These are phyloP conservation scores for Scomber colias DNA, from an alignment of 2,113 vertebrate genomes.

Conservation along the genomic window DNA sequence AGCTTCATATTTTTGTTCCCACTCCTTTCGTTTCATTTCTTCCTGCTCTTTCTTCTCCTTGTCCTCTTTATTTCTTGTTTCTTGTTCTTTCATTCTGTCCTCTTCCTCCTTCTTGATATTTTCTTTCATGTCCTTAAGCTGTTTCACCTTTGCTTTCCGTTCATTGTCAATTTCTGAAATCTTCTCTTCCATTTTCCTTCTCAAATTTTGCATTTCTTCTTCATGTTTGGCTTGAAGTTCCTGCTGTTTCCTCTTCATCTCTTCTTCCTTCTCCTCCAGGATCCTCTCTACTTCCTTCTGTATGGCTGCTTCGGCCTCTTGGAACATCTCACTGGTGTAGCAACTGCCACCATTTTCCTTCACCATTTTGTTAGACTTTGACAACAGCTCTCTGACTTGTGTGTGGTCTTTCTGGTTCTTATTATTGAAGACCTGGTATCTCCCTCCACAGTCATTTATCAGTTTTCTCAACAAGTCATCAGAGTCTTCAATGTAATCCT, in stretches of 20 bases:
- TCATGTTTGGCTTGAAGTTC: background rate
- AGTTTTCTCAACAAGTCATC: no score
- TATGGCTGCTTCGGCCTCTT: background rate
- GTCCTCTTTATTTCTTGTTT: background rate
- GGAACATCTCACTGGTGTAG: background rate
- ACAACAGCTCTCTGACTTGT: constrained; percentile 41
- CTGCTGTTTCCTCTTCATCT: background rate
- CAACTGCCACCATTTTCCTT: constrained; percentile 22
- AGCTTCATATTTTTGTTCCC: background rate
- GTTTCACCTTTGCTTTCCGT: background rate
- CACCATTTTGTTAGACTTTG: constrained; percentile 1
- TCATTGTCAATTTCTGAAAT: background rate
- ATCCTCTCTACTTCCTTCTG: background rate
- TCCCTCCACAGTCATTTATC: accelerated
- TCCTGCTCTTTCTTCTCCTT: constrained; percentile 6
- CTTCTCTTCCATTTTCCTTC: background rate
- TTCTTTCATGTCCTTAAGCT: constrained; percentile 8
- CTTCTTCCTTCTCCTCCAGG: constrained; percentile 7
- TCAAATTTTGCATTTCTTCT: background rate
- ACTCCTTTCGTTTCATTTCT: background rate
- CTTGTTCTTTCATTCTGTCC: constrained; percentile 22
- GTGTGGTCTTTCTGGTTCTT: background rate
- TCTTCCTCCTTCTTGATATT: background rate
- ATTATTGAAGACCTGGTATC: constrained; percentile 48
- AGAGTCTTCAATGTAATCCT: no score